Conservation (phyloP, 2,797 vertebrate genomes). For the Hydrolagus colliei region DNA sequence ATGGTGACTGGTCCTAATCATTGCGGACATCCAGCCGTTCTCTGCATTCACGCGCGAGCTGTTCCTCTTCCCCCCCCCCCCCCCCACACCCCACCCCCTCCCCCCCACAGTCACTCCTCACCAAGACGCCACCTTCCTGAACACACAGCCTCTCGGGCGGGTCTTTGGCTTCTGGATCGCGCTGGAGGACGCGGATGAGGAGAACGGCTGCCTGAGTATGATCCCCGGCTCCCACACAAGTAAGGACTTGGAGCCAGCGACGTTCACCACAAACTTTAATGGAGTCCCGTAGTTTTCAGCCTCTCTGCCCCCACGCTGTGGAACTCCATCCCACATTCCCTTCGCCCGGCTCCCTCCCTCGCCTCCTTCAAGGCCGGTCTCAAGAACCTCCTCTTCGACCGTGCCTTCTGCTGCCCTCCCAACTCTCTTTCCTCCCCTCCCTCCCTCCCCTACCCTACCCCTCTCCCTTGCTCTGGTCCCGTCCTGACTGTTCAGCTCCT, state of each 20-base stretch:
- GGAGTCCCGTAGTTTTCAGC: too few species aligned
- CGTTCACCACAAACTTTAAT: too few species aligned
- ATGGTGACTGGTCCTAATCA: not conserved
- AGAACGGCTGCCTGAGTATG: conserved; percentile 91
- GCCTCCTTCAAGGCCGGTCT: too few species aligned
- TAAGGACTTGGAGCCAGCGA: conserved; percentile 44
- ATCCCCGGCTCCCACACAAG: conserved; percentile 83
- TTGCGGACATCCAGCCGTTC: not conserved
- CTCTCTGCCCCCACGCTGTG: too few species aligned
- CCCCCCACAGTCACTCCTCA: conserved; percentile 68
- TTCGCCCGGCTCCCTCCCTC: too few species aligned
- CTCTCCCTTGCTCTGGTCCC: too few species aligned
- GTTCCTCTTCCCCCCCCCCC: not conserved
- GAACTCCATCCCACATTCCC: too few species aligned
- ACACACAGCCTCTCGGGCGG: conserved; percentile 81
- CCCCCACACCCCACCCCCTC: not conserved
- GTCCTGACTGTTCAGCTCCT: too few species aligned
- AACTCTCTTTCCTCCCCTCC: too few species aligned
- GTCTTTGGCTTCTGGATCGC: conserved; percentile 84
- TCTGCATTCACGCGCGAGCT: not conserved
- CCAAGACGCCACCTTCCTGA: conserved; percentile 85
- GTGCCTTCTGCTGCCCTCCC: too few species aligned
- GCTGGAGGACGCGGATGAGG: conserved; percentile 71
- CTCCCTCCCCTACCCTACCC: too few species aligned
- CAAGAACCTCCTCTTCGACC: too few species aligned